Base-by-base conservation (phyloP, 2,797 vertebrate species). In the Naso thynnoides region DNA sequence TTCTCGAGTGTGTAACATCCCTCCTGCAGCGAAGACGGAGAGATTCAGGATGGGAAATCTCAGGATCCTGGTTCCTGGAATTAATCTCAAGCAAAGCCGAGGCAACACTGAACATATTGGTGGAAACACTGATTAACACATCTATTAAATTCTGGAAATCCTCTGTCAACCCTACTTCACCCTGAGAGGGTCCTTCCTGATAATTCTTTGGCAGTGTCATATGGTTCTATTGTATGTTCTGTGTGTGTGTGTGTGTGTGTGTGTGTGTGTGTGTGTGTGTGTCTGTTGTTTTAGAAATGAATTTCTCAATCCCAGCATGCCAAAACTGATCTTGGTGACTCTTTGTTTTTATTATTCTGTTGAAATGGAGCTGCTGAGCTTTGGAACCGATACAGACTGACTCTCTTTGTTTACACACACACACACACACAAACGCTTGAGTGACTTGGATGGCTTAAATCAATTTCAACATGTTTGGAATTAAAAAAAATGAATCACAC, bases 291-390 rank as follows among this genome's bases (percentile, higher is more conserved):
- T 21, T 64, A 21, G 53, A 0, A 39, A 69, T 55, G 55, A 38
- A 70, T 86, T 75, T 81, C 55, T 65, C 69, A 79, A 74, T 60
- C 60, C 41, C 23, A 59, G 61, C 58, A 0, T 75, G 62, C 64
- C 68, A 79, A 69, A 69, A 81, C 78, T 61, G 64, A 81, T 82
- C 59, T 82, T 54, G 49, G 69, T 33, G 61, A 67, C 57, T 47
- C 48, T 63, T 29, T 78, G 61, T 76, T 70, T 84, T 75, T 76
- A 60, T 76, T 57, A 61, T 75, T 24, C 48, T 72, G 73, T 47
- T 82, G 81, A 85, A 83, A 84, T 71, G 73, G 76, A 85, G 79
- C 71, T 77, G 75, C 61, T 52, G 75, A 68, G 79, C 49, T 78
- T 62, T 83, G 82, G 65, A 80, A 65, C 70, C 59, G 73, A 89